phyloP scores from a whole-genome alignment of 1,140 invertebrate genomes.

The Drosophila baimaii region DNA sequence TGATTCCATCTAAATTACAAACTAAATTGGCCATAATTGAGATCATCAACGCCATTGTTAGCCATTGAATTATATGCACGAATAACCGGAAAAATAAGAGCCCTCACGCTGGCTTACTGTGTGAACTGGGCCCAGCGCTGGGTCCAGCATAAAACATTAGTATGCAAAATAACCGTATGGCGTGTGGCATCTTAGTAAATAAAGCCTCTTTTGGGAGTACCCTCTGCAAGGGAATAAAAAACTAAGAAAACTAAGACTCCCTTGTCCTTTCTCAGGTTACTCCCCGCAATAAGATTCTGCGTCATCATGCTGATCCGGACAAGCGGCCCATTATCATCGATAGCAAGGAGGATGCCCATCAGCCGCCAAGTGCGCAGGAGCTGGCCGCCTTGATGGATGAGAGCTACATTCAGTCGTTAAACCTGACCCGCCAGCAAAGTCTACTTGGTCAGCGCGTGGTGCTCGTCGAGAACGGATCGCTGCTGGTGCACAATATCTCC shows the following conservation, averaged over 20 bases:
- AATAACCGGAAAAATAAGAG: no score
- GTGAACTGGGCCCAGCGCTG: no score
- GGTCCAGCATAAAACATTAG: no score
- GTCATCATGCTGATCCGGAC: slow-evolving; percentile 89
- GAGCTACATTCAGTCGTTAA: slow-evolving; percentile 49
- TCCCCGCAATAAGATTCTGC: slow-evolving; percentile 86
- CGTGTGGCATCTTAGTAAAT: no score
- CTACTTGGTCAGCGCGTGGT: slow-evolving; percentile 79
- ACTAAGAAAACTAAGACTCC: background rate
- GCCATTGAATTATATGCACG: no score
- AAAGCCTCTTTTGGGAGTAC: no score
- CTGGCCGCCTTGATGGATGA: slow-evolving; percentile 70
- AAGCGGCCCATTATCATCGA: slow-evolving; percentile 78
- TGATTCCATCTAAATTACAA: background rate
- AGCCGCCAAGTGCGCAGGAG: slow-evolving; percentile 62
- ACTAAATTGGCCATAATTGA: background rate
- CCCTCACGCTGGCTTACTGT: no score
- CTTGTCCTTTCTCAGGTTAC: slow-evolving; percentile 84
- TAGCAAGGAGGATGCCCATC: slow-evolving; percentile 59
- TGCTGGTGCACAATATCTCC: slow-evolving; percentile 88
- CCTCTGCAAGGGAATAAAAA: no score
- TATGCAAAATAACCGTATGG: no score
- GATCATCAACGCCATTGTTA: background rate
- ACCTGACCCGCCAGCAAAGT: slow-evolving; percentile 64
- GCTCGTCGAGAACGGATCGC: slow-evolving; percentile 88